Evolutionary conservation across 2,888 invertebrate genomes (phyloP), one percentile per base, ranked within the genome.

Genomic region (Acrobasis repandana): DNA sequence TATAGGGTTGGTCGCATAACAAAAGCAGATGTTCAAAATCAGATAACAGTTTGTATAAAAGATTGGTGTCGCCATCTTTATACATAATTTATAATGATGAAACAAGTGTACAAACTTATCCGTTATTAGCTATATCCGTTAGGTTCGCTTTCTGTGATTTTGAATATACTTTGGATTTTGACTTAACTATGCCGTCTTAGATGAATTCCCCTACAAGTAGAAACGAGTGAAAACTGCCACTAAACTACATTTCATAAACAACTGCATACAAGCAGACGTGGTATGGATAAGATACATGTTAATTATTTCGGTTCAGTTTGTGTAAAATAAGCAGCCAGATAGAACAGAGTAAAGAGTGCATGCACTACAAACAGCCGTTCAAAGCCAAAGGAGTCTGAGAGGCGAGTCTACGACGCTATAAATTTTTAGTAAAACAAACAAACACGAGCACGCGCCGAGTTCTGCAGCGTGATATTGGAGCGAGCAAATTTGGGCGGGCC

Each of bases 371-470:
- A 81, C 73, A 76, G 71, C 70, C 76, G 82, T 84, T 87, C 86
- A 88, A 86, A 87, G 83, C 76, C 73, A 72, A 72, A 75, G 67
- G 73, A 74, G 72, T 51, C 33, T 59, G 51, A 73, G 75, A 73
- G 73, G 76, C 71, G 75, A 80, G 81, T 82, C 82, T 70, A 74
- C 78, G 77, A 76, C 78, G 81, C 81, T 77, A 83, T 85, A 85
- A 82, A 82, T 86, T 88, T 86, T 86, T 86, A 83, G 77, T 83
- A 85, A 86, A 86, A 85, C 84, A 88, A 88, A 85, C 83, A 87
- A 85, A 86, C 81, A 80, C 63, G 73, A 80, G 77, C 81, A 80
- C 79, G 82, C 80, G 80, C 71, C 67, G 65, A 47, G 66, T 64
- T 70, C 65, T 73, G 65, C 66, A 52, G 52, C 56, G 54, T 57